phyloP scores from a whole-genome alignment of 2,888 invertebrate species.

The Hololepta plana region DNA sequence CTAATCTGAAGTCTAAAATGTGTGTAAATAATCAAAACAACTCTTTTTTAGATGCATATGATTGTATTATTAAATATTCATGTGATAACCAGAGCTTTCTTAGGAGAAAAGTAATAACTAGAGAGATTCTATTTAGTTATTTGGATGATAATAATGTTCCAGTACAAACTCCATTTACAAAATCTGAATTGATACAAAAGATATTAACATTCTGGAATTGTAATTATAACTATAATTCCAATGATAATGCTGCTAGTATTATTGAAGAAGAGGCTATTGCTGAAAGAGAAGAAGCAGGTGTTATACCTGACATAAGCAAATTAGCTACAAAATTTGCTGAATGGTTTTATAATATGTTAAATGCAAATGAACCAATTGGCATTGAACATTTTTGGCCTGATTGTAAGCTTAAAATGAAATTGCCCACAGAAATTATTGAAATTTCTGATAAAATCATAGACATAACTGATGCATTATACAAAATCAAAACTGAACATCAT shows the following conservation, averaged over 20 bases:
- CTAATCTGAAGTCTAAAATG: background rate
- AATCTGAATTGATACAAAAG: slow-evolving; percentile 29
- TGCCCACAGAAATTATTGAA: slow-evolving; percentile 15
- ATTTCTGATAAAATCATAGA: slow-evolving; percentile 19
- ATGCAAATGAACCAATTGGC: slow-evolving; percentile 24
- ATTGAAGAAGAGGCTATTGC: background rate
- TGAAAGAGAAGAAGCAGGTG: slow-evolving; percentile 2
- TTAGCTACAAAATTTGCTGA: slow-evolving; percentile 35
- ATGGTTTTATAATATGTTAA: slow-evolving; percentile 37
- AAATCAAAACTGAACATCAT: slow-evolving; percentile 25
- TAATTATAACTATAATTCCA: background rate
- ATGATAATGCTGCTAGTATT: background rate
- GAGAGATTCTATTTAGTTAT: slow-evolving; percentile 34
- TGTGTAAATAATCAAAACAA: background rate
- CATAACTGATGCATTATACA: slow-evolving; percentile 23
- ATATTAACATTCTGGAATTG: slow-evolving; percentile 28
- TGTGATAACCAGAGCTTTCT: slow-evolving; percentile 29
- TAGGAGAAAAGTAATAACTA: slow-evolving; percentile 31
- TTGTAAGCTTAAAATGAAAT: slow-evolving; percentile 23
- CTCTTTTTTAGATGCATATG: slow-evolving; percentile 29
- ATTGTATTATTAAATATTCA: slow-evolving; percentile 31
- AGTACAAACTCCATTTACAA: slow-evolving; percentile 30
- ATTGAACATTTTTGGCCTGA: slow-evolving; percentile 37
- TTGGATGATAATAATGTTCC: slow-evolving; percentile 29
- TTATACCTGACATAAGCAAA: slow-evolving; percentile 18